Conservation (phyloP, 1,140 invertebrate species). For the Mya arenaria region DNA sequence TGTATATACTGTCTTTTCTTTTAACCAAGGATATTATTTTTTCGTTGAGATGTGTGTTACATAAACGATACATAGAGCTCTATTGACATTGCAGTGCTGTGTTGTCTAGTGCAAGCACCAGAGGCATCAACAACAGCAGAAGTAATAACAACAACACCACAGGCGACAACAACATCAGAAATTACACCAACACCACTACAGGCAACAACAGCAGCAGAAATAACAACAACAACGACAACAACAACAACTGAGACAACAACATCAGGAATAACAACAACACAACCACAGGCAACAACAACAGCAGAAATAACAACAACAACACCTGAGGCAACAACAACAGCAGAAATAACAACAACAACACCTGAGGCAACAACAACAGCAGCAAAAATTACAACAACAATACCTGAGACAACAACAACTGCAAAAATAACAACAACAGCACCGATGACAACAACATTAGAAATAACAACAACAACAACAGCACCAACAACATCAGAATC, state of each 20-base stretch:
- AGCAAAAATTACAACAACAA: not conserved
- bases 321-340: not conserved
- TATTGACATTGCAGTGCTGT: no score
- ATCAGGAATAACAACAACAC: not conserved
- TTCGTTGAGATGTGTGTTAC: no score
- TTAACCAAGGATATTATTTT: no score
- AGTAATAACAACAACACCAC: not conserved
- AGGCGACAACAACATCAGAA: not conserved
- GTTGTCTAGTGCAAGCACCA: no score
- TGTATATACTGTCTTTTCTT: no score
- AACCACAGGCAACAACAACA: not conserved
- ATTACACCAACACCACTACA: not conserved
- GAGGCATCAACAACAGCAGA: not conserved
- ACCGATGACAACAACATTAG: not conserved
- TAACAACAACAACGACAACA: not conserved
- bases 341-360: not conserved
- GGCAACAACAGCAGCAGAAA: not conserved
- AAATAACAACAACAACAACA: not conserved
- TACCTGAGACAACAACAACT: not conserved
- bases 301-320: not conserved
- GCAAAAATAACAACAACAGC: not conserved
- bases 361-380: not conserved
- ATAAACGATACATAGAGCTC: no score
- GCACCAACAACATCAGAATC: not conserved
- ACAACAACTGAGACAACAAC: not conserved